phyloP scores from a whole-genome alignment of 2,797 vertebrate genomes.

The Cyclura pinguis region DNA sequence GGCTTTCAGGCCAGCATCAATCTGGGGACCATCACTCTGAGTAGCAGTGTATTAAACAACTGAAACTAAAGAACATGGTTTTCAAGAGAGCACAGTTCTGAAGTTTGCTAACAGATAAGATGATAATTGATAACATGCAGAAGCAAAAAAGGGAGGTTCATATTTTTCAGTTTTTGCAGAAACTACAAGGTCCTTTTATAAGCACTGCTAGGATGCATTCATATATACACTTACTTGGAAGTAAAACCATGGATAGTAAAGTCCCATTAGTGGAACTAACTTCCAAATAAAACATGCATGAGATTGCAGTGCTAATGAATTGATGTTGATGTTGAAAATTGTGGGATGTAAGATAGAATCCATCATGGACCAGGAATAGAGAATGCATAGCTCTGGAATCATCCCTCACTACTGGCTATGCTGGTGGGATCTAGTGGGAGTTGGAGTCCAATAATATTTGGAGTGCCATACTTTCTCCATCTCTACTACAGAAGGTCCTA shows the following conservation, averaged over 20 bases:
- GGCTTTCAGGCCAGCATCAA: too few species aligned
- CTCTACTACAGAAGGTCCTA: not conserved
- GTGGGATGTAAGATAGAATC: not conserved
- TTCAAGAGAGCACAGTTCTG: slow-evolving; percentile 24
- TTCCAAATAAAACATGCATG: not conserved
- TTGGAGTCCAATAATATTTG: not conserved
- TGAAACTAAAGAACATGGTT: slow-evolving; percentile 37
- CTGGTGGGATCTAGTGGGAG: not conserved
- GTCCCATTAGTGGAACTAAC: too few species aligned
- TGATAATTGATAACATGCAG: not conserved
- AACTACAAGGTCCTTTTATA: too few species aligned
- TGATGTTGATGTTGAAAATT: not conserved
- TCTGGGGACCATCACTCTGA: not conserved
- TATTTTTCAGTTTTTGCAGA: too few species aligned
- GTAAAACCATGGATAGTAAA: too few species aligned
- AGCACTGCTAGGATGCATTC: too few species aligned
- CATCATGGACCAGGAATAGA: not conserved
- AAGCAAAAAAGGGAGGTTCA: too few species aligned
- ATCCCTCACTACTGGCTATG: not conserved
- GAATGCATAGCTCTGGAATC: not conserved
- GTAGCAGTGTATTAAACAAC: slow-evolving; percentile 23
- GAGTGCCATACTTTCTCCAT: not conserved
- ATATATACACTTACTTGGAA: too few species aligned
- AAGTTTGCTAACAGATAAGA: not conserved
- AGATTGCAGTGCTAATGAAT: not conserved